These are phyloP conservation scores for Lagopus muta DNA, from an alignment of 2,113 vertebrate genomes.

Conservation along the genomic window DNA sequence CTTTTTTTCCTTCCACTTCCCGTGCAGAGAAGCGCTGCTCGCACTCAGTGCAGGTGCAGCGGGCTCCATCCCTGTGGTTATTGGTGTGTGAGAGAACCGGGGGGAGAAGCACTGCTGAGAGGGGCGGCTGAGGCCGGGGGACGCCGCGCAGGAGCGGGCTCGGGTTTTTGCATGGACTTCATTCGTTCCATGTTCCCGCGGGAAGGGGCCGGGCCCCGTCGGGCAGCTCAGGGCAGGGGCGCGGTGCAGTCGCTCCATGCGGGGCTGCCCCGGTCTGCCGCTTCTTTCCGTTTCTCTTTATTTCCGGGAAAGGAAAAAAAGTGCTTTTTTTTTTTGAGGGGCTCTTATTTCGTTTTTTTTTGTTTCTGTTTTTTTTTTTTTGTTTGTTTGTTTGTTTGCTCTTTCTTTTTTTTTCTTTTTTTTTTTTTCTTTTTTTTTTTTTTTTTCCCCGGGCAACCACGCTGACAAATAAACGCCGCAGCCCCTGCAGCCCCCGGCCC, in stretches of 20 bases:
- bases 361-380: no score
- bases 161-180: no score
- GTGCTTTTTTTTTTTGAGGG: not conserved
- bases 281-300: not conserved
- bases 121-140: not conserved
- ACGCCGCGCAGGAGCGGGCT: not conserved
- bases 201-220: no score
- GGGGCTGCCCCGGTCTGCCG: no score
- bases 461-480: not conserved
- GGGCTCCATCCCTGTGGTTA: not conserved
- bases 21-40: no score
- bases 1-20: not conserved
- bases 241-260: no score
- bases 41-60: not conserved
- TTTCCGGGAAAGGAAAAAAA: not conserved
- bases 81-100: constrained; percentile 28
- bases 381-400: not conserved
- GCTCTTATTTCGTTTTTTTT: no score
- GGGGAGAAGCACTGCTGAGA: not conserved
- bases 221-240: no score
- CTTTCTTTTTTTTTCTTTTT: not conserved
- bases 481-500: no score
- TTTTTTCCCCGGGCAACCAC: not conserved
- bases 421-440: not conserved
- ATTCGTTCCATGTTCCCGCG: no score